These are phyloP conservation scores for Lysiphlebus fabarum DNA, from an alignment of 1,140 invertebrate species.

Conservation along the genomic window DNA sequence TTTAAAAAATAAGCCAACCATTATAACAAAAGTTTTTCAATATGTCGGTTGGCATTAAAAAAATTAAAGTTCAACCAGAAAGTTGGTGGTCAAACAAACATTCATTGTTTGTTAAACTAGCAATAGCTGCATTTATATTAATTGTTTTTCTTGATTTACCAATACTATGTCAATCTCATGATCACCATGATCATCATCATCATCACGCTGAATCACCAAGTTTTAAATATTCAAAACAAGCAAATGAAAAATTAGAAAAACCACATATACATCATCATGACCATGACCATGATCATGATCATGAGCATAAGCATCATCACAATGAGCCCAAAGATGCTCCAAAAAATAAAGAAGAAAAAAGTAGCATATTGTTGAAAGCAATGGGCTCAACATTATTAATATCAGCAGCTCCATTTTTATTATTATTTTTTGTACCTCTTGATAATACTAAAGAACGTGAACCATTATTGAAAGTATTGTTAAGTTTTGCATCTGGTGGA, in stretches of 20 bases:
- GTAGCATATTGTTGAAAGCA: conserved; percentile 74
- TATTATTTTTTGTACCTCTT: conserved; percentile 91
- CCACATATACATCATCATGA: conserved; percentile 37
- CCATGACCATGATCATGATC: conserved; percentile 37
- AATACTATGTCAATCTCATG: conserved; percentile 44
- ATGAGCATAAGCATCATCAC: conserved; percentile 35
- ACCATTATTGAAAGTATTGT: conserved; percentile 80
- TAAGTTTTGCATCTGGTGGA: conserved; percentile 94
- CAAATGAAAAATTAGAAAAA: conserved; percentile 60
- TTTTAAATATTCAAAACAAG: conserved; percentile 70
- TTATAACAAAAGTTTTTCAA: too few relatives aligned
- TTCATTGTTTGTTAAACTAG: conserved; percentile 27
- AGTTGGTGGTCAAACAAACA: conserved; percentile 11
- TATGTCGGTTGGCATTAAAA: too few relatives aligned
- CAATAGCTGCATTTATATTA: conserved; percentile 38
- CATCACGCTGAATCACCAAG: conserved; percentile 54
- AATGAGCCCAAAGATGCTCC: conserved; percentile 19
- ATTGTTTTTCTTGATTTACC: conserved; percentile 53
- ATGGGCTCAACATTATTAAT: conserved; percentile 88
- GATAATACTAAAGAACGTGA: conserved; percentile 82
- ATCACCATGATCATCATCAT: conserved; percentile 46
- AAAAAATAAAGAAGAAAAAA: conserved; percentile 36
- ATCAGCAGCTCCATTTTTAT: conserved; percentile 89
- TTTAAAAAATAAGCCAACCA: too few relatives aligned
- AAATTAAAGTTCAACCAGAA: too few relatives aligned